Percentiles rank a stretch among this genome's conserved stretches.
Evolutionary conservation across 2,797 vertebrate species (phyloP).

Genomic region (Sebastolobus alascanus): DNA sequence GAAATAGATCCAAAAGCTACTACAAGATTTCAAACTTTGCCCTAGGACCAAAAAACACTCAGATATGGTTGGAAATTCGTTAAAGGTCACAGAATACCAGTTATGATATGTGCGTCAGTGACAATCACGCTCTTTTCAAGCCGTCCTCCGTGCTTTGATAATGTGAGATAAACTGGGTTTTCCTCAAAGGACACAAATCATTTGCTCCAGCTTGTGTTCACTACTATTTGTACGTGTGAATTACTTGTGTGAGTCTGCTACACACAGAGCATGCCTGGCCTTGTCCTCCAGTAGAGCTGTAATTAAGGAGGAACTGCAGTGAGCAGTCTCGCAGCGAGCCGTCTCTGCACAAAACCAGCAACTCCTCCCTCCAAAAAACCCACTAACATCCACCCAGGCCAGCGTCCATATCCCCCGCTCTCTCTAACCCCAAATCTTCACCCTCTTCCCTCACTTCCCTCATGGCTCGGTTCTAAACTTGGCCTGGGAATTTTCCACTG

Average conservation of each 20-base stretch:
- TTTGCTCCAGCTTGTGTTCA: slow-evolving; percentile 62
- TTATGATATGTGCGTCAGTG: background rate
- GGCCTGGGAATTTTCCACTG: slow-evolving; percentile 71
- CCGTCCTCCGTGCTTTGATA: slow-evolving; percentile 14
- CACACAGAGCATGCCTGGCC: slow-evolving; percentile 75
- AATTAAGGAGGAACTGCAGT: slow-evolving; percentile 80
- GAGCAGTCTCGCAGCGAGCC: slow-evolving; percentile 62
- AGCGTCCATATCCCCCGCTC: slow-evolving; percentile 55
- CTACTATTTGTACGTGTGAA: slow-evolving; percentile 39
- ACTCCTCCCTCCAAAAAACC: slow-evolving; percentile 79
- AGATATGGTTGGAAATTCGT: background rate
- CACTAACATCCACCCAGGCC: slow-evolving; percentile 71
- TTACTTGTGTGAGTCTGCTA: slow-evolving; percentile 26
- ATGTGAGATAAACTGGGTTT: slow-evolving; percentile 51
- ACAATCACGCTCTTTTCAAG: background rate
- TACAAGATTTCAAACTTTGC: background rate
- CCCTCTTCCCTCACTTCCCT: slow-evolving; percentile 56
- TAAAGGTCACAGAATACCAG: background rate
- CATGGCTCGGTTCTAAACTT: slow-evolving; percentile 60
- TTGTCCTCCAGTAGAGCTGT: slow-evolving; percentile 73
- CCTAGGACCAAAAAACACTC: background rate
- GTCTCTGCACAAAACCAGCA: slow-evolving; percentile 75
- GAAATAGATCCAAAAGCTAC: slow-evolving; percentile 3
- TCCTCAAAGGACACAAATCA: slow-evolving; percentile 60
- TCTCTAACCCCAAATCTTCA: slow-evolving; percentile 67